phyloP scores from a whole-genome alignment of 1,140 invertebrate genomes.

The Drosophila mayri region DNA sequence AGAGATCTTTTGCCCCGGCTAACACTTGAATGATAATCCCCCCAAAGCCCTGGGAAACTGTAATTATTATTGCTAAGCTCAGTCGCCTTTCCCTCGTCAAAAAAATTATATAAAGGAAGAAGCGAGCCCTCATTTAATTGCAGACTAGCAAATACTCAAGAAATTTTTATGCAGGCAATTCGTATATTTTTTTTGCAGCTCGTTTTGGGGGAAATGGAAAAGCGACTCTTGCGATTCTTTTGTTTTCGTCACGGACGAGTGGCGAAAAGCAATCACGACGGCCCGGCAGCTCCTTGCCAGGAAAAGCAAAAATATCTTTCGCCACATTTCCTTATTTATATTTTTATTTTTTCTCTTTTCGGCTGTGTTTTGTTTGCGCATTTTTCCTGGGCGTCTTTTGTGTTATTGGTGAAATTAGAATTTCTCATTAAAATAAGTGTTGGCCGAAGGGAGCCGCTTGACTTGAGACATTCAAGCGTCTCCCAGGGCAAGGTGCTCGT shows the following conservation, averaged over 20 bases:
- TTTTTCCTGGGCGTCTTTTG: slow-evolving; percentile 64
- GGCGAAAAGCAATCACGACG: slow-evolving; percentile 74
- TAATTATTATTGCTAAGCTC: slow-evolving; percentile 59
- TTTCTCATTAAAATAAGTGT: slow-evolving; percentile 84
- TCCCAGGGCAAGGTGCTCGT: slow-evolving; percentile 69
- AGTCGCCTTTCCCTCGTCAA: slow-evolving; percentile 1
- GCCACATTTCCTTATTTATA: slow-evolving; percentile 42
- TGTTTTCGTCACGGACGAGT: slow-evolving; percentile 80
- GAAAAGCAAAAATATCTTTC: slow-evolving; percentile 61
- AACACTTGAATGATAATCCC: slow-evolving; percentile 39
- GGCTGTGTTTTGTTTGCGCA: slow-evolving; percentile 53
- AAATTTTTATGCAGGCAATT: slow-evolving; percentile 69
- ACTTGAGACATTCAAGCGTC: slow-evolving; percentile 72
- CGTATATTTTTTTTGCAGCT: slow-evolving; percentile 43
- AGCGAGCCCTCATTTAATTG: slow-evolving; percentile 61
- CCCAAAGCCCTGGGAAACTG: slow-evolving; percentile 22
- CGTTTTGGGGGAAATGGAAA: slow-evolving; percentile 17
- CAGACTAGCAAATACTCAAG: slow-evolving; percentile 68
- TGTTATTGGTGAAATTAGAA: slow-evolving; percentile 82
- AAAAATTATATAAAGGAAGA: too few species aligned
- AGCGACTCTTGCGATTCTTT: slow-evolving; percentile 40
- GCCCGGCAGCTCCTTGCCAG: slow-evolving; percentile 23
- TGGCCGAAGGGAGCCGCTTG: slow-evolving; percentile 68
- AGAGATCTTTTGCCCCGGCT: slow-evolving; percentile 44
- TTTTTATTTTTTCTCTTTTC: not conserved